These are phyloP conservation scores for Sternarchorhynchus goeldii DNA, from an alignment of 2,797 vertebrate genomes.

Conservation along the genomic window DNA sequence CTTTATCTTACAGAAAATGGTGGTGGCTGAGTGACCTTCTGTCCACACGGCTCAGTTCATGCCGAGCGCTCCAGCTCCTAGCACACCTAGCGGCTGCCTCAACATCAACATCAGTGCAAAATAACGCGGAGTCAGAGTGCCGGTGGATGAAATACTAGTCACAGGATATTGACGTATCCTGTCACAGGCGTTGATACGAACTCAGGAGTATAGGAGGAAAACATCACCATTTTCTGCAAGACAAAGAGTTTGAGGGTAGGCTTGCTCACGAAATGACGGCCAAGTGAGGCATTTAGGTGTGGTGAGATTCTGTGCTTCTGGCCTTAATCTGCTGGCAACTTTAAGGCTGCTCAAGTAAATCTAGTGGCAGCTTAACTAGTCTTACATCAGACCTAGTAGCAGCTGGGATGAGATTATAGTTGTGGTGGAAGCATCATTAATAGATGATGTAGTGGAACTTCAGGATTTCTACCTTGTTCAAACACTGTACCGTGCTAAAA, in stretches of 20 bases:
- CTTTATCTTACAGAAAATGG: no score
- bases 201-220: neutral
- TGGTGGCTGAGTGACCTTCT: no score
- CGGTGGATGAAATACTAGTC: neutral
- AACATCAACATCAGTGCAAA: neutral
- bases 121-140: neutral
- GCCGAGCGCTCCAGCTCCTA: no score
- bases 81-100: neutral
- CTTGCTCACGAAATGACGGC: neutral
- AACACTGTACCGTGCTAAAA: neutral
- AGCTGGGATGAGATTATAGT: neutral
- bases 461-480: neutral
- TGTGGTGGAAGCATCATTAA: neutral
- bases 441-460: neutral
- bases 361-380: neutral
- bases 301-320: neutral
- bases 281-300: neutral
- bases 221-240: neutral
- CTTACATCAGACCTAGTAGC: neutral
- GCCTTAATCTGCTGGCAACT: slow-evolving; percentile 4
- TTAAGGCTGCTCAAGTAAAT: neutral
- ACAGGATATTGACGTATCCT: neutral
- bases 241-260: neutral
- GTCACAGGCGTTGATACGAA: neutral
- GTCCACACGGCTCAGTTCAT: no score